A percentile compares a stretch with the other conserved stretches of the same genome.
Conservation (phyloP, 2,797 vertebrate genomes). For the Acridotheres tristis region DNA sequence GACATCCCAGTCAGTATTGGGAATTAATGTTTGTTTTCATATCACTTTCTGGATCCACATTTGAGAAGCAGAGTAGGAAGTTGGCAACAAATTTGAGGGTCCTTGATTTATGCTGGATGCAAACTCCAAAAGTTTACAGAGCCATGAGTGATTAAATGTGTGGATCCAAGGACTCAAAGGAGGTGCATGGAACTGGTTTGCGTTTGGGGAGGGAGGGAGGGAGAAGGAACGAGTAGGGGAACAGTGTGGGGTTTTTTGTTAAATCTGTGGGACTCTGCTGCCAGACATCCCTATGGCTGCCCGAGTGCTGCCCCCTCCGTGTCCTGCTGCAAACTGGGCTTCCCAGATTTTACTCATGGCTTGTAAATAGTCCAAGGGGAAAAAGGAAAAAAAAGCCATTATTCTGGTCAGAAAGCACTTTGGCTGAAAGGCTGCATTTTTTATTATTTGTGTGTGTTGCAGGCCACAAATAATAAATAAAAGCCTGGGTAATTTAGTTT, state of each 20-base stretch:
- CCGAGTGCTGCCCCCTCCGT: rapidly evolving
- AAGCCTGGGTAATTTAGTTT: not conserved
- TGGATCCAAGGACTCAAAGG: not conserved
- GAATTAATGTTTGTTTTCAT: not conserved
- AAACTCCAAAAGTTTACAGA: not conserved
- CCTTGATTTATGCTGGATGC: not conserved
- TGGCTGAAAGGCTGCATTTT: conserved; percentile 30
- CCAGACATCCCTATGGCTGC: not conserved
- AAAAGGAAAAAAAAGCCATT: not conserved
- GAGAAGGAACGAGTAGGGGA: not conserved
- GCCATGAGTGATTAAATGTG: not conserved
- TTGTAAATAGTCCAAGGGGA: not conserved
- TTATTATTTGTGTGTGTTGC: conserved; percentile 12
- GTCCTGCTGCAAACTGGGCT: not conserved
- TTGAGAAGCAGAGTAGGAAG: not conserved
- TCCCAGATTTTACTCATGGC: not conserved
- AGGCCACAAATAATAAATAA: conserved; percentile 54
- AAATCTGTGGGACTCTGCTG: not conserved
- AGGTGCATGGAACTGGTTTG: not conserved
- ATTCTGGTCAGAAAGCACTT: conserved; percentile 21
- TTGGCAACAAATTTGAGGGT: not conserved
- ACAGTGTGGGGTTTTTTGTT: rapidly evolving
- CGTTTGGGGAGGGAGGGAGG: not conserved
- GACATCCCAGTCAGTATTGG: not conserved
- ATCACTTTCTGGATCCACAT: not conserved